These are phyloP conservation scores for Plotosus lineatus DNA, from an alignment of 2,113 vertebrate genomes.

Conservation along the genomic window DNA sequence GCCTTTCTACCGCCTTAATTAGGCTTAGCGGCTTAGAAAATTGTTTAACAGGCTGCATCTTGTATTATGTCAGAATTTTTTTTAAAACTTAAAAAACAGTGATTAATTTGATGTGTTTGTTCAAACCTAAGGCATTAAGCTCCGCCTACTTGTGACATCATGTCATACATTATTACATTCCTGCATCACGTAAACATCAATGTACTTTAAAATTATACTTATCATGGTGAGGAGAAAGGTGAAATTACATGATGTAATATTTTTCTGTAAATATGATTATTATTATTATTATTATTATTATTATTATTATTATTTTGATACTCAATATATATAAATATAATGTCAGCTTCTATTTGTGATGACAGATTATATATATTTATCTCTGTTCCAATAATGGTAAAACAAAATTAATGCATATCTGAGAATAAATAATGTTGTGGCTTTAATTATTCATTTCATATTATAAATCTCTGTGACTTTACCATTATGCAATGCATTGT, in stretches of 20 bases:
- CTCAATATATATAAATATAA: too few species aligned
- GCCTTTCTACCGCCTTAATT: too few species aligned
- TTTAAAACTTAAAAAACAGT: neutral
- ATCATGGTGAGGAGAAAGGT: neutral
- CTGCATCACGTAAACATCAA: neutral
- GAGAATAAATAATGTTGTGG: neutral
- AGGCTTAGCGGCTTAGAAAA: too few species aligned
- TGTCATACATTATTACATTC: neutral
- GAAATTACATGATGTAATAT: neutral
- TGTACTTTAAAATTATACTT: neutral
- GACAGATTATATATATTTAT: neutral
- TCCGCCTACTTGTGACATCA: neutral
- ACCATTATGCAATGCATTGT: neutral
- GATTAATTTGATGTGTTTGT: neutral
- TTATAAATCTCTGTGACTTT: neutral
- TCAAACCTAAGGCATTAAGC: neutral
- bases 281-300: too few species aligned
- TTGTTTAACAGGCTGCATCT: too few species aligned
- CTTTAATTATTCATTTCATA: neutral
- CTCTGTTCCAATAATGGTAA: neutral
- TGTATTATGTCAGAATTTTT: too few species aligned
- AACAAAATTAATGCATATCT: too few species aligned
- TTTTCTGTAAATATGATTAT: neutral
- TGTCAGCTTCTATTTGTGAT: neutral
- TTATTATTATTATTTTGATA: too few species aligned